These are phyloP conservation scores for Drosophila ogumai DNA, from an alignment of 1,140 invertebrate genomes.

Conservation along the genomic window DNA sequence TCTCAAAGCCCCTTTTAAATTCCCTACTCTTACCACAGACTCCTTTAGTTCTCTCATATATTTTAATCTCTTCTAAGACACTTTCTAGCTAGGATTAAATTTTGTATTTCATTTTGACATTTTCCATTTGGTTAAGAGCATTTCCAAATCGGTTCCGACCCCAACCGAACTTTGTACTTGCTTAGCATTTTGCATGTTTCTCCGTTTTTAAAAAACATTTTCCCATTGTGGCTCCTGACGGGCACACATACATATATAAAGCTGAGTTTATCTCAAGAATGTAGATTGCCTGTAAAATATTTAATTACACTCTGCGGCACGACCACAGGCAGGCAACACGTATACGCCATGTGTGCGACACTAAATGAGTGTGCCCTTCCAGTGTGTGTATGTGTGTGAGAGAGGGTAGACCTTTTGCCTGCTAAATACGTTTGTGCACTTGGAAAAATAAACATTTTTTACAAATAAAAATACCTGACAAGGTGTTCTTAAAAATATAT, in stretches of 20 bases:
- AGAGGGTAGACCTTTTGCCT: slow-evolving; percentile 47
- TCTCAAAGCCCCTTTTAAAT: not conserved
- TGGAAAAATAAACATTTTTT: not conserved
- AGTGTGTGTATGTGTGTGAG: slow-evolving; percentile 10
- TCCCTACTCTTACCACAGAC: too few species aligned
- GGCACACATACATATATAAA: slow-evolving; percentile 53
- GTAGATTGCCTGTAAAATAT: slow-evolving; percentile 84
- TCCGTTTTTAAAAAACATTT: slow-evolving; percentile 51
- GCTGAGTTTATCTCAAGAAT: slow-evolving; percentile 82
- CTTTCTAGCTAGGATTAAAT: not conserved
- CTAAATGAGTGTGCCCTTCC: slow-evolving; percentile 23
- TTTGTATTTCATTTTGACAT: not conserved
- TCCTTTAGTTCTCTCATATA: not conserved
- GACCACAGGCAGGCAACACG: slow-evolving; percentile 52
- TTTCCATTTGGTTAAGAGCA: slow-evolving; percentile 41
- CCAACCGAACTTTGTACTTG: slow-evolving; percentile 1
- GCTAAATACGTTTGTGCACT: slow-evolving; percentile 15
- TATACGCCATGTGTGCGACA: slow-evolving; percentile 54
- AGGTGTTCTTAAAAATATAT: not conserved
- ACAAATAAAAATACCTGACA: too few species aligned
- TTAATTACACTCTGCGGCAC: slow-evolving; percentile 80
- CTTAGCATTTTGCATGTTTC: slow-evolving; percentile 35
- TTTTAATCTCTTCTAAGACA: not conserved
- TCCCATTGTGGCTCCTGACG: slow-evolving; percentile 41
- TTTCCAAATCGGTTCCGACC: slow-evolving; percentile 26